Conservation (phyloP, 2,797 vertebrate genomes). For the Todus mexicanus region DNA sequence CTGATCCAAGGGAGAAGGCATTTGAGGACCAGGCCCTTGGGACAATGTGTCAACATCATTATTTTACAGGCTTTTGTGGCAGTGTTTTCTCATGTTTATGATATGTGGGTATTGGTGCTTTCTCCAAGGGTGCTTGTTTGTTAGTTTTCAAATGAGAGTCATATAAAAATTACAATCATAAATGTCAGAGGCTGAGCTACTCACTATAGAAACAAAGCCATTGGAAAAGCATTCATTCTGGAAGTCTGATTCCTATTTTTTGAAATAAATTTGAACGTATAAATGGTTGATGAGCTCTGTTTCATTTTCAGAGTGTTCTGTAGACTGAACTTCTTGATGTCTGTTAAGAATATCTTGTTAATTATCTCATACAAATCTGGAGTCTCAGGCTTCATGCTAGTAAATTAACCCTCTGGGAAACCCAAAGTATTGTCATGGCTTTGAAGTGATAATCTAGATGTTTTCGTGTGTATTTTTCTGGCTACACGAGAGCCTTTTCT, state of each 20-base stretch:
- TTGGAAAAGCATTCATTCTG: not conserved
- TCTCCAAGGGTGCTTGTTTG: not conserved
- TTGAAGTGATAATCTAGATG: not conserved
- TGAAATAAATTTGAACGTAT: not conserved
- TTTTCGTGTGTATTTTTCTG: not conserved
- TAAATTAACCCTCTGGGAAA: not conserved
- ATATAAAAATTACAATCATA: not conserved
- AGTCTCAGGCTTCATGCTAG: not conserved
- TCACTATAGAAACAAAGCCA: not conserved
- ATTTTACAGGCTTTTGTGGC: not conserved
- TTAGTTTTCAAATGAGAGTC: not conserved
- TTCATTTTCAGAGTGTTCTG: not conserved
- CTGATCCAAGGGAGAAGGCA: not conserved
- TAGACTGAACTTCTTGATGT: not conserved
- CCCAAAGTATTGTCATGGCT: not conserved
- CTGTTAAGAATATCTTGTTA: not conserved
- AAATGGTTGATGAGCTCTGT: not conserved
- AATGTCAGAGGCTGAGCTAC: not conserved
- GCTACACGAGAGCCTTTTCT: not conserved
- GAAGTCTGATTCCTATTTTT: not conserved
- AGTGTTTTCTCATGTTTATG: not conserved
- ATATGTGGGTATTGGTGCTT: not conserved
- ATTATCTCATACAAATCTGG: not conserved
- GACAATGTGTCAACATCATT: not conserved
- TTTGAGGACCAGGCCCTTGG: not conserved